Base-by-base conservation (phyloP, 1,140 invertebrate genomes). In the Macrocentrus cingulum region DNA sequence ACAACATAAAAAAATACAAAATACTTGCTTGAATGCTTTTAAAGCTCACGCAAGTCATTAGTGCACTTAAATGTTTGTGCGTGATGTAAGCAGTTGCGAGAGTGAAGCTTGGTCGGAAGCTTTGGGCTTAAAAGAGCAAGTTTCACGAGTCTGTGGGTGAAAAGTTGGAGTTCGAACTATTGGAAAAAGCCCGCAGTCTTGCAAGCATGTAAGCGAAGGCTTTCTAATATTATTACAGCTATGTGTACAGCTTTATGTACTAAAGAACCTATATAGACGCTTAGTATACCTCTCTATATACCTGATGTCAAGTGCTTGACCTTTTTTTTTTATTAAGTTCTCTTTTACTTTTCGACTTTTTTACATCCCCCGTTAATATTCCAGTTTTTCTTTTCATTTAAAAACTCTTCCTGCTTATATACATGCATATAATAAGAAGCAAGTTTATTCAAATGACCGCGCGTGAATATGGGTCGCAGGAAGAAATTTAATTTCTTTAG, bases 81-180 rank as follows among this genome's bases (percentile, higher is more conserved):
- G 45, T 29, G 9, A 9, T 29, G 19, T 44, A 19, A 34, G 16
- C 41, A 57, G 60, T 55, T 39, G 36, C 36, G 15, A 39, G 36
- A 39, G 36, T 61, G 51, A 25, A 56, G n/a, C n/a, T n/a, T n/a
- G 59, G 61, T 60, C 65, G 63, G 65, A 68, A 71, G 56, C 58
- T 61, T 63, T 68, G 68, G 64, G 66, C 64, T 68, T 64, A 66
- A 68, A 70, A 69, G 68, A 34, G 29, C 6, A 34, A 34, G 29
- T 11, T 65, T 67, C 52, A 60, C 63, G 69, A 69, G 67, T 69
- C 68, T 56, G 54, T 56, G 44, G 57, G 56, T 61, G 46, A 60
- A 68, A 72, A 71, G 63, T 71, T 71, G 59, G 52, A 44, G 57
- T 66, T 67, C 60, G 59, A 71, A 73, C 67, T 73, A 72, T 72